Evolutionary conservation across 2,113 vertebrate species (phyloP).

Genomic region (Mungos mungo): DNA sequence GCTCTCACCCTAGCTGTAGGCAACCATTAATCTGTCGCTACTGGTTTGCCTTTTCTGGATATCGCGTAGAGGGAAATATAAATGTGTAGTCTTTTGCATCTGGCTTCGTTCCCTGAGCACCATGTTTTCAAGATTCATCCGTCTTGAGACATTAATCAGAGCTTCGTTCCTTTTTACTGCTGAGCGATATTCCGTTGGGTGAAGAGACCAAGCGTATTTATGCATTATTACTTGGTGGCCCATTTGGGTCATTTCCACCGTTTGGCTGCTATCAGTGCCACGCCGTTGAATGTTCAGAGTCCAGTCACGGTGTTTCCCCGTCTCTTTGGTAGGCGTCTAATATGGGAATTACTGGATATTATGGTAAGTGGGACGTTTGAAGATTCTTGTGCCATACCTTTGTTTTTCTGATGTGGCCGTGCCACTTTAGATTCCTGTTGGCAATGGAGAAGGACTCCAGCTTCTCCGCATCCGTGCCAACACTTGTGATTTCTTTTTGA

Average conservation of each 20-base stretch:
- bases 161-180: neutral
- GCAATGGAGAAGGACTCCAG: neutral
- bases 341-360: neutral
- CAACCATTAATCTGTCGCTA: neutral
- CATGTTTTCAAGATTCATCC: neutral
- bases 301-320: neutral
- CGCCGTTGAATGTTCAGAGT: neutral
- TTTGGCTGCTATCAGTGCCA: neutral
- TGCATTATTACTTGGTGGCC: neutral
- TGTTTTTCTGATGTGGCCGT: neutral
- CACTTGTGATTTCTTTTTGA: neutral
- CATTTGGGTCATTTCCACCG: neutral
- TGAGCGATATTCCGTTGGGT: neutral
- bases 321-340: neutral
- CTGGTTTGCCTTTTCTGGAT: neutral
- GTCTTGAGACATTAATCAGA: neutral
- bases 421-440: neutral
- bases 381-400: neutral
- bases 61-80: neutral
- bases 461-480: neutral
- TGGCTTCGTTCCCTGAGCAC: neutral
- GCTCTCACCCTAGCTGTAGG: neutral
- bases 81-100: neutral
- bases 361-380: neutral
- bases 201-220: neutral